Evolutionary conservation across 2,888 invertebrate species (phyloP).

Genomic region (Subacronicta megacephala): DNA sequence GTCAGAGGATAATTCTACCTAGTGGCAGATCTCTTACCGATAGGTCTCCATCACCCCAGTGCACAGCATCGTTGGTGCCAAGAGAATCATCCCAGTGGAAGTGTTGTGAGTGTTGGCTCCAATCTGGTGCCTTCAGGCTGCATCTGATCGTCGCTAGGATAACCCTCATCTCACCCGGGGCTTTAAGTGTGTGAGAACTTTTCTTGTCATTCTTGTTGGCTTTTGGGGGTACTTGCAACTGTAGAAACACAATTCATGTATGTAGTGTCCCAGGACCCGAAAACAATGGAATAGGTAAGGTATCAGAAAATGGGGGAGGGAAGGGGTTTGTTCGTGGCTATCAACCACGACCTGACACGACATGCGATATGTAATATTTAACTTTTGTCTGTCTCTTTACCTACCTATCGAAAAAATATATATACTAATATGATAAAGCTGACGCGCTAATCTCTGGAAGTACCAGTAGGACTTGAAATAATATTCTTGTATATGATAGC

Average conservation of each 20-base stretch:
- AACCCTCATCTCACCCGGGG: constrained; percentile 68
- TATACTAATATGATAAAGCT: too few relatives aligned
- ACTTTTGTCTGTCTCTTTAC: too few relatives aligned
- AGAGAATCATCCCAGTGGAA: constrained; percentile 90
- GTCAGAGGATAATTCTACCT: too few relatives aligned
- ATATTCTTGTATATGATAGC: too few relatives aligned
- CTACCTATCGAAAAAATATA: too few relatives aligned
- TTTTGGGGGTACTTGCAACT: constrained; percentile 51
- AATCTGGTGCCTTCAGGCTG: constrained; percentile 80
- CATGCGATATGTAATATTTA: too few relatives aligned
- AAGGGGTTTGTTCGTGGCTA: too few relatives aligned
- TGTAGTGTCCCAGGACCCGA: too few relatives aligned
- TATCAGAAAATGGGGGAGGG: background rate
- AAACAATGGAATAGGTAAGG: background rate
- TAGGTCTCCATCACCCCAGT: constrained; percentile 83
- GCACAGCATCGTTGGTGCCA: constrained; percentile 75
- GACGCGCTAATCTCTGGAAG: too few relatives aligned
- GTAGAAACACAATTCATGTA: background rate
- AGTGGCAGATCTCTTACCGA: constrained; percentile 69
- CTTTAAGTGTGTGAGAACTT: constrained; percentile 59
- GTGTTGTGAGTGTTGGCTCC: constrained; percentile 88
- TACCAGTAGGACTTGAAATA: too few relatives aligned
- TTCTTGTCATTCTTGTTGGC: constrained; percentile 70
- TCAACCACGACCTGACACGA: too few relatives aligned
- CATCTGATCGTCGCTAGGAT: constrained; percentile 86